A percentile compares a stretch with the other conserved stretches of the same genome.
Conservation (phyloP, 2,113 vertebrate genomes). For the Rallus limicola region DNA sequence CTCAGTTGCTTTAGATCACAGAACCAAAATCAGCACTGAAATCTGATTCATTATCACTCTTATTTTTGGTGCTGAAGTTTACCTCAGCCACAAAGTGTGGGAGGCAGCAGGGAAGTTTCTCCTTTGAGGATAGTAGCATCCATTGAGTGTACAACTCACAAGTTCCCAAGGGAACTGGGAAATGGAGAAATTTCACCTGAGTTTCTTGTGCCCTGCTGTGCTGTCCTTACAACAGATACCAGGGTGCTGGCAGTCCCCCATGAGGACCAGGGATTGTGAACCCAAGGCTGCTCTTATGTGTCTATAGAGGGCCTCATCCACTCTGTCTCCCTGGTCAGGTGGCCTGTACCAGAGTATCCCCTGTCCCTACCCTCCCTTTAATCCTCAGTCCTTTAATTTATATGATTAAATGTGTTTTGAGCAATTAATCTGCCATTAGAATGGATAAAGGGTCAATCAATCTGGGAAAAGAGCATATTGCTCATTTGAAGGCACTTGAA, state of each 20-base stretch:
- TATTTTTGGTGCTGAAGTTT: background rate
- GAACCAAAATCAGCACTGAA: background rate
- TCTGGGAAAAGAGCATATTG: background rate
- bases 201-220: too few species aligned
- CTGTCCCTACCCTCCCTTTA: too few species aligned
- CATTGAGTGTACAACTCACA: background rate
- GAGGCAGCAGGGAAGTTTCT: background rate
- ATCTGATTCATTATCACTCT: background rate
- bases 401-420: background rate
- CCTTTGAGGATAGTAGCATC: background rate
- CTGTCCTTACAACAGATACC: too few species aligned
- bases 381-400: background rate
- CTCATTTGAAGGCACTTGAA: background rate
- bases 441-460: rapidly evolving
- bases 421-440: background rate
- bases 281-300: too few species aligned
- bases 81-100: background rate
- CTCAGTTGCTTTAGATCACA: background rate
- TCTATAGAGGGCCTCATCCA: too few species aligned
- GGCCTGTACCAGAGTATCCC: too few species aligned
- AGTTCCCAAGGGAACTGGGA: background rate
- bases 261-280: too few species aligned
- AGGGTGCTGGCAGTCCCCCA: too few species aligned
- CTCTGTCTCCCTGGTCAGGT: too few species aligned
- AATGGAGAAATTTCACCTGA: background rate